Base-by-base conservation (phyloP, 1,140 invertebrate genomes). In the Atta colombica region DNA sequence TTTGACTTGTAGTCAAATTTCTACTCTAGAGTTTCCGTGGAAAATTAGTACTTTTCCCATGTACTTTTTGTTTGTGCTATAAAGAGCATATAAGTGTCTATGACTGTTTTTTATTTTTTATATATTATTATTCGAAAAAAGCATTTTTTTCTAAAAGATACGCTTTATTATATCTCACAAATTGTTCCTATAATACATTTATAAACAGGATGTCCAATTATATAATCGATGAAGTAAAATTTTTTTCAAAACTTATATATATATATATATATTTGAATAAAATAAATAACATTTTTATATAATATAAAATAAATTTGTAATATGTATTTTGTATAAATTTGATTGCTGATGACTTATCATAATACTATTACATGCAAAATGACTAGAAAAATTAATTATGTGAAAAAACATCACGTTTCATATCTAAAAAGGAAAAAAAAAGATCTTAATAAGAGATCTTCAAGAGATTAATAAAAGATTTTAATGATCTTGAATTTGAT, bases 41-140 rank as follows among this genome's bases (percentile, higher is more conserved):
- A 91, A 93, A 92, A 92, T 89, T 91, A 88, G 86, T 74, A 78
- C 88, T 89, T 90, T 82, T 66, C 82, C 87, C 69, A 74, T 88
- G 88, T 87, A 87, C 75, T 80, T 89, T 39, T 72, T 78, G 85
- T 86, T 85, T 85, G 74, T 85, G 75, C 75, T 78, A 78, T 49
- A 78, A 75, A 16, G 53, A 78, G 72, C 25, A 72, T 87, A 87
- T 28, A 61, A 45, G 51, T 71, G 74, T 89, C 77, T 89, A 89
- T 78, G 88, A 55, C 88, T 88, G 35, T 74, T 10, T 72, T 25
- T 81, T 39, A 68, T 74, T 18, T 68, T 71, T 84, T 45, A 45
- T 53, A 81, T 88, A 68, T 45, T 66, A 77, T 49, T 85, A 66
- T 85, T 90, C 12, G 28, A 55, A 45, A 81, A 53, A 58, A 71